Conservation (phyloP, 2,888 invertebrate genomes). For the Morinoia aosen region DNA sequence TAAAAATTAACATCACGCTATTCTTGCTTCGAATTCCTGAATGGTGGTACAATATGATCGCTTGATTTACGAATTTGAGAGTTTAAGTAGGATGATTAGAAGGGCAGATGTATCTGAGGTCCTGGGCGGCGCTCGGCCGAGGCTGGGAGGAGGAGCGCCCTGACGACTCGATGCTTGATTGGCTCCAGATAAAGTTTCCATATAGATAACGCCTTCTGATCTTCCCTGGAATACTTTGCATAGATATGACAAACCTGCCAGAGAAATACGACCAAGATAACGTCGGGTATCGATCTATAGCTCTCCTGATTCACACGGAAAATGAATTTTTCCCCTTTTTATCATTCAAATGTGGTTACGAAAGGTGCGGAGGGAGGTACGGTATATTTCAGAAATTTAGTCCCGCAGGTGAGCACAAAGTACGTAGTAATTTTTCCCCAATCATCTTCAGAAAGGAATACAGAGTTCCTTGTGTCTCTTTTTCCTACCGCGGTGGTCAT, state of each 20-base stretch:
- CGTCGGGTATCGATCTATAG: slow-evolving; percentile 38
- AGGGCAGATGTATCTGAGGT: not conserved
- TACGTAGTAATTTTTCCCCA: not conserved
- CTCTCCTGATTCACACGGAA: not conserved
- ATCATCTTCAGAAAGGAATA: slow-evolving; percentile 25
- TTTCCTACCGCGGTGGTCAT: slow-evolving; percentile 8
- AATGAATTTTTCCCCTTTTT: not conserved
- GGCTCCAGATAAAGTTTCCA: slow-evolving; percentile 43
- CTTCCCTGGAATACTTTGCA: slow-evolving; percentile 9
- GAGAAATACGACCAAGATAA: slow-evolving; percentile 45
- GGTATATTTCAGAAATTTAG: not conserved
- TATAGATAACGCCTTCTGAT: slow-evolving; percentile 42
- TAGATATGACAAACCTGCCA: slow-evolving; percentile 45
- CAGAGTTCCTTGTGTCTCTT: not conserved
- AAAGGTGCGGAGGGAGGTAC: not conserved
- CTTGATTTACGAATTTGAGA: not conserved
- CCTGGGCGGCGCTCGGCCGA: not conserved
- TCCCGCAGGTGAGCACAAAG: not conserved
- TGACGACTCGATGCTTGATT: slow-evolving; percentile 43
- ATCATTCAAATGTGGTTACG: not conserved
- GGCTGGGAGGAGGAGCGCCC: slow-evolving; percentile 27
- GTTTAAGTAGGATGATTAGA: not conserved
- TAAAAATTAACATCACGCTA: not conserved
- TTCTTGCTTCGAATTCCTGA: not conserved
- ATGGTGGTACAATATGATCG: too few relatives aligned